phyloP scores from a whole-genome alignment of 1,140 invertebrate genomes.

The Formica selysi region DNA sequence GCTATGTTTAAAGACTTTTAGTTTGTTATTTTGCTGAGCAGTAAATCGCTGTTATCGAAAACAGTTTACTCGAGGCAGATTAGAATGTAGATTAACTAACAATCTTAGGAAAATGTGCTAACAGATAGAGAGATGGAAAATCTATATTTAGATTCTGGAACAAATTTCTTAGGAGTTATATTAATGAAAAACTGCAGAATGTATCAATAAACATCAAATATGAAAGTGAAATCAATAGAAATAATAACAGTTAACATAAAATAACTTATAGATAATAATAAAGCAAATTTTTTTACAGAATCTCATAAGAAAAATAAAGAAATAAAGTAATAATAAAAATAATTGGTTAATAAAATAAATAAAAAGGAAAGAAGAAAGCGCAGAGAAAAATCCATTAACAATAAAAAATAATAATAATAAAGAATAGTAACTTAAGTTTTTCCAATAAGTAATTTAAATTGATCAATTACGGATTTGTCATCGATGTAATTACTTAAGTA shows the following conservation, averaged over 20 bases:
- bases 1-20: conserved; percentile 56
- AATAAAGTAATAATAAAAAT: not conserved
- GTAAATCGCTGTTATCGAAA: conserved; percentile 50
- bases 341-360: not conserved
- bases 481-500: not conserved
- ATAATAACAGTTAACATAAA: not conserved
- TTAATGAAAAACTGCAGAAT: not conserved
- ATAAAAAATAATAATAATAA: not conserved
- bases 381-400: not conserved
- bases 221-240: not conserved
- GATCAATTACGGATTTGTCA: not conserved
- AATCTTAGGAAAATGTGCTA: not conserved
- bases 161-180: not conserved
- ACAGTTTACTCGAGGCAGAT: conserved; percentile 18
- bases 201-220: not conserved
- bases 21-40: conserved; percentile 41
- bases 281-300: not conserved
- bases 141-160: not conserved
- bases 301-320: not conserved
- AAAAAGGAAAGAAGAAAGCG: not conserved
- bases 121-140: not conserved
- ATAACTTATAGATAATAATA: not conserved
- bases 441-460: not conserved
- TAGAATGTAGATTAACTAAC: conserved; percentile 7
- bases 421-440: not conserved